phyloP scores from a whole-genome alignment of 2,797 vertebrate species.

The Sebastes minor region DNA sequence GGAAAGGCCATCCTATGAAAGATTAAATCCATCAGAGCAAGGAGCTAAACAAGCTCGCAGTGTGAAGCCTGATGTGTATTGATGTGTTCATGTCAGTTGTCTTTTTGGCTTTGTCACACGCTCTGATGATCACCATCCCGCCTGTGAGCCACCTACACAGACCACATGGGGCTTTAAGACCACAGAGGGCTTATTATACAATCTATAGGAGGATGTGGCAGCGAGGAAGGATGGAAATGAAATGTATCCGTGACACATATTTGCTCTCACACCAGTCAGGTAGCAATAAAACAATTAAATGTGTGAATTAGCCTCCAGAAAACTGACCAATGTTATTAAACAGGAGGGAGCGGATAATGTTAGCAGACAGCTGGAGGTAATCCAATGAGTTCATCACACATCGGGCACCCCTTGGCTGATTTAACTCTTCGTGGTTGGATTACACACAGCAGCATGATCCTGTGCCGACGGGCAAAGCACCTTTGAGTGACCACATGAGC shows the following conservation, averaged over 20 bases:
- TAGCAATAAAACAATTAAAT: slow-evolving; percentile 51
- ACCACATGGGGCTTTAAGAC: not conserved
- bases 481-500: slow-evolving; percentile 5
- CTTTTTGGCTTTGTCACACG: slow-evolving; percentile 23
- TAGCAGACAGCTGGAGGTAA: slow-evolving; percentile 57
- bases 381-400: slow-evolving; percentile 50
- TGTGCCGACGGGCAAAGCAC: slow-evolving; percentile 36
- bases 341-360: slow-evolving; percentile 27
- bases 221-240: not conserved
- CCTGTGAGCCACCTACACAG: not conserved
- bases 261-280: not conserved
- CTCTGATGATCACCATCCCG: slow-evolving; percentile 13
- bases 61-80: slow-evolving; percentile 34
- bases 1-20: not conserved
- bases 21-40: not conserved
- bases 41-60: slow-evolving; percentile 11
- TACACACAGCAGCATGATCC: slow-evolving; percentile 56
- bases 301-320: slow-evolving; percentile 29
- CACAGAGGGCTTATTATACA: not conserved
- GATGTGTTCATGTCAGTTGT: slow-evolving; percentile 58
- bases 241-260: not conserved
- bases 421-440: slow-evolving; percentile 45
- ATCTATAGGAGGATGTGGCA: not conserved
- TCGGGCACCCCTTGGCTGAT: slow-evolving; percentile 40
- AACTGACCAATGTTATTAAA: slow-evolving; percentile 28